Conservation (phyloP, 2,797 vertebrate species). For the Pyrocephalus nanus region DNA sequence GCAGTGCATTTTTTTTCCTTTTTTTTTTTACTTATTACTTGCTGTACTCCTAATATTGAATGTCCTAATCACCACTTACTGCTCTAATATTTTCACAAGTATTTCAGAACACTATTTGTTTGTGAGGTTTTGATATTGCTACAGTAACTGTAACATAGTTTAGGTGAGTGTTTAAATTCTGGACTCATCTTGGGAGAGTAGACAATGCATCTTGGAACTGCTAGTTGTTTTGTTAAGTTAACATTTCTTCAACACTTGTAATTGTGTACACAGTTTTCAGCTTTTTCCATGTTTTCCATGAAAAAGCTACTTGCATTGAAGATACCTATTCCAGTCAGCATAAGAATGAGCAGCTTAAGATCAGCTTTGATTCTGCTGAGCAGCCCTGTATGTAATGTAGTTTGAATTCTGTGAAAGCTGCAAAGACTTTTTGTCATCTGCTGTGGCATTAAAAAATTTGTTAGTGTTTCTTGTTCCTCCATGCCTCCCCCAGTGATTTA, state of each 20-base stretch:
- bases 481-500: background rate
- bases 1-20: background rate
- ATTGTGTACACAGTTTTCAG: rapidly evolving
- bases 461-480: background rate
- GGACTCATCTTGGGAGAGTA: background rate
- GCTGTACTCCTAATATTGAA: rapidly evolving
- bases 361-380: background rate
- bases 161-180: background rate
- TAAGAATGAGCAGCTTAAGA: background rate
- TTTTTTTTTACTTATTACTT: background rate
- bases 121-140: background rate
- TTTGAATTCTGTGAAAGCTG: background rate
- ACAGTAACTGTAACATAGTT: background rate
- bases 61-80: rapidly evolving
- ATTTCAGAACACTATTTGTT: background rate
- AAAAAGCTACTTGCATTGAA: background rate
- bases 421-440: background rate
- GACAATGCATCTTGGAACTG: background rate
- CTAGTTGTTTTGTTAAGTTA: background rate
- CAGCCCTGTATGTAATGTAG: background rate
- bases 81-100: background rate
- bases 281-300: background rate
- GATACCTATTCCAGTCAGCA: background rate
- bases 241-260: rapidly evolving
- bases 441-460: rapidly evolving